Conservation (phyloP, 2,113 vertebrate genomes). For the Petrocephalus zakoni region DNA sequence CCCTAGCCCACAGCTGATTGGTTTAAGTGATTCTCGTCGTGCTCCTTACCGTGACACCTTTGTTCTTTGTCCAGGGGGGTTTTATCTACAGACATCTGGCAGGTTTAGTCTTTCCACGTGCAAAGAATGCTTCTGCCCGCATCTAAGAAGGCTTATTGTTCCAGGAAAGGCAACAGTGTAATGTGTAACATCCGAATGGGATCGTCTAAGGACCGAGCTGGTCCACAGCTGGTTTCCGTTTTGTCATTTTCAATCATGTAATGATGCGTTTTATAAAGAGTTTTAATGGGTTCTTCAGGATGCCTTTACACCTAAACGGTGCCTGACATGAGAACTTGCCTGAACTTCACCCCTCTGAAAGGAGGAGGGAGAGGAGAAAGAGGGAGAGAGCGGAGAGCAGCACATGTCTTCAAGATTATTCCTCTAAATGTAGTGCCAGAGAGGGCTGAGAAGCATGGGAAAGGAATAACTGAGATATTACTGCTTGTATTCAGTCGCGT, state of each 20-base stretch:
- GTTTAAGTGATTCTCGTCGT: neutral
- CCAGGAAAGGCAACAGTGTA: neutral
- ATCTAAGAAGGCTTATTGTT: constrained; percentile 3
- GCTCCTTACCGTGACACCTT: neutral
- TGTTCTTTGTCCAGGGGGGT: neutral
- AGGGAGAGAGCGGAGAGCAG: neutral
- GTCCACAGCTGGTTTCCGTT: constrained; percentile 12
- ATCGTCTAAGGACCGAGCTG: neutral
- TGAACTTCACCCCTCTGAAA: neutral
- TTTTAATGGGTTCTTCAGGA: constrained; percentile 1
- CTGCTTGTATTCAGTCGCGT: neutral
- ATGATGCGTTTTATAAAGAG: neutral
- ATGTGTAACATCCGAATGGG: constrained; percentile 3
- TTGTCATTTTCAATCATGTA: constrained; percentile 5
- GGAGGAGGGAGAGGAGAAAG: neutral
- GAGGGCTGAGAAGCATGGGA: neutral
- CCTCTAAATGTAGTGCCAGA: neutral
- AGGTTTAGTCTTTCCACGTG: neutral
- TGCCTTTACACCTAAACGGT: neutral
- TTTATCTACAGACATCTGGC: constrained; percentile 7
- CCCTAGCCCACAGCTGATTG: neutral
- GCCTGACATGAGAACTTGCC: neutral
- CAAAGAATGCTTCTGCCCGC: neutral
- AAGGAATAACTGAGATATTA: constrained; percentile 1
- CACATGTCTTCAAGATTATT: neutral